A percentile compares a stretch with the other conserved stretches of the same genome.
Conservation (phyloP, 1,140 invertebrate species). For the Apocrypta bakeri region DNA sequence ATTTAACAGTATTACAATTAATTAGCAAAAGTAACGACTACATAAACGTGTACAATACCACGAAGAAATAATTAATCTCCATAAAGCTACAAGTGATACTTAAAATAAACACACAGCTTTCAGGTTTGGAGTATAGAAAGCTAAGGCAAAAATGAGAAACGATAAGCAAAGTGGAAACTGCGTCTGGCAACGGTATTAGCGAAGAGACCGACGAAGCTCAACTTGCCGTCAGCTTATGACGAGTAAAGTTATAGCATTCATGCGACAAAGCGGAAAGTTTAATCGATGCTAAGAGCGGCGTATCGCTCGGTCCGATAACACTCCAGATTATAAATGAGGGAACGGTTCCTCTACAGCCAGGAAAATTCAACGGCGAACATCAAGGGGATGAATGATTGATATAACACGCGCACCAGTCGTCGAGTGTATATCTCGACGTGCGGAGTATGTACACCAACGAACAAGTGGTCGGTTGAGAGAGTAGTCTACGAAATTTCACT, state of each 20-base stretch:
- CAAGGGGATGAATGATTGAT: neutral
- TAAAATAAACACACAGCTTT: neutral
- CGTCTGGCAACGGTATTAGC: neutral
- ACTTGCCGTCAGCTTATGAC: constrained; percentile 10
- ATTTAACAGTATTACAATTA: too few species aligned
- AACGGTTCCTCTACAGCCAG: neutral
- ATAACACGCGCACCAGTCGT: neutral
- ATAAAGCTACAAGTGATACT: too few species aligned
- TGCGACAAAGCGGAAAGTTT: constrained; percentile 8
- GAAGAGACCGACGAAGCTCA: neutral
- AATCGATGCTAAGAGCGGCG: constrained; percentile 17
- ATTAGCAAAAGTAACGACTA: too few species aligned
- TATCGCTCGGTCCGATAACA: neutral
- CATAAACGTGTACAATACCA: too few species aligned
- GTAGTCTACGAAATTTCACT: neutral
- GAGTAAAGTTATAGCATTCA: constrained; percentile 36
- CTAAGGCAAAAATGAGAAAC: neutral
- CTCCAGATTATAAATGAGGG: neutral
- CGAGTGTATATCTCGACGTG: too few species aligned
- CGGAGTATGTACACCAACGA: too few species aligned
- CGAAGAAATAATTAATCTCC: too few species aligned
- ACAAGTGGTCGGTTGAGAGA: too few species aligned
- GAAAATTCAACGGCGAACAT: neutral
- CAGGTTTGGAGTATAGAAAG: neutral
- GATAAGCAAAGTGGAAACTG: neutral